Percentiles rank a stretch among this genome's conserved stretches.
Evolutionary conservation across 2,113 vertebrate genomes (phyloP).

Genomic region (Procavia capensis): DNA sequence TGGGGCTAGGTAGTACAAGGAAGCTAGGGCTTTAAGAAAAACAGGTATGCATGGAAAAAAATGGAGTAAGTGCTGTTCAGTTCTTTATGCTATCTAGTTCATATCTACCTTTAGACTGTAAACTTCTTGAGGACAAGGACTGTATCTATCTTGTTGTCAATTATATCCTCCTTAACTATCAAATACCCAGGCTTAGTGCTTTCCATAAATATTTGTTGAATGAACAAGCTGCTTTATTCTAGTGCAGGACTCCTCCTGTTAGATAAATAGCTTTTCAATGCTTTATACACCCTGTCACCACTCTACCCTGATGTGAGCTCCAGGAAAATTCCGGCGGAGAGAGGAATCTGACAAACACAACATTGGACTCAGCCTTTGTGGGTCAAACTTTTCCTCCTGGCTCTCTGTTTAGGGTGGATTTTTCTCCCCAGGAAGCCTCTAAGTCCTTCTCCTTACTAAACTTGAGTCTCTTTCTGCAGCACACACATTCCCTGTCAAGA

Average conservation of each 20-base stretch:
- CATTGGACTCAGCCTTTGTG: not conserved
- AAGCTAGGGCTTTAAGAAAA: no score
- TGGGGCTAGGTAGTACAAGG: no score
- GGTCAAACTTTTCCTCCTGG: not conserved
- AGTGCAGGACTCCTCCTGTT: not conserved
- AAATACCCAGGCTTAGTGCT: not conserved
- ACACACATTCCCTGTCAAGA: not conserved
- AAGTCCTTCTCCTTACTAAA: not conserved
- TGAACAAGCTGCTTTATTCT: not conserved
- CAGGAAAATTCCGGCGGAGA: not conserved
- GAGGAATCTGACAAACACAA: conserved; percentile 41
- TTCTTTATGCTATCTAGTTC: no score
- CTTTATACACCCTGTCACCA: conserved; percentile 21
- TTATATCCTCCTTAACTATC: not conserved
- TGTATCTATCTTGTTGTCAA: not conserved
- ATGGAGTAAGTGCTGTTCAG: no score
- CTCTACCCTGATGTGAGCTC: not conserved
- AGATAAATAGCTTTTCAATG: not conserved
- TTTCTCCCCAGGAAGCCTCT: not conserved
- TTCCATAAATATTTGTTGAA: not conserved
- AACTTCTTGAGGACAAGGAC: not conserved
- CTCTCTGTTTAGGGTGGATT: not conserved
- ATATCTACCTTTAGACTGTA: not conserved
- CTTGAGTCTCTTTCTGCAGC: not conserved
- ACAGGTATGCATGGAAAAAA: no score